phyloP scores from a whole-genome alignment of 2,113 vertebrate species.

The Toxostoma redivivum region DNA sequence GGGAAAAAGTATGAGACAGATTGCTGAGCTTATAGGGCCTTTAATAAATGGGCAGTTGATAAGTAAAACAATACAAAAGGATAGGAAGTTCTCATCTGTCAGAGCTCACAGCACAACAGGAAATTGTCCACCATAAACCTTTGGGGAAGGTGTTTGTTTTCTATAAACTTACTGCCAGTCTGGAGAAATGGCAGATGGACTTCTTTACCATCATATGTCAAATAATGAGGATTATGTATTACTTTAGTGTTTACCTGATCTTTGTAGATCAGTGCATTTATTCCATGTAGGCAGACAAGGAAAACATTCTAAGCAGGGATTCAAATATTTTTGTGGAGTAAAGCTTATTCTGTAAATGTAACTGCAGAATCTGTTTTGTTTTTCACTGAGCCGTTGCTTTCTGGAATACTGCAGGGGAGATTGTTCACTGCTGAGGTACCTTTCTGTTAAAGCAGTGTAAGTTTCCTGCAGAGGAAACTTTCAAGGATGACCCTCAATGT shows the following conservation, averaged over 20 bases:
- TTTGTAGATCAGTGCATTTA: neutral
- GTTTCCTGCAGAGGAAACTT: neutral
- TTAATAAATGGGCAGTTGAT: conserved; percentile 73
- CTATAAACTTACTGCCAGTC: conserved; percentile 7
- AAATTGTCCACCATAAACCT: conserved; percentile 67
- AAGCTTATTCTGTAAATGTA: neutral
- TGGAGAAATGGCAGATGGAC: conserved; percentile 41
- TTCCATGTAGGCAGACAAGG: neutral
- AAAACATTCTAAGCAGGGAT: neutral
- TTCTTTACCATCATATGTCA: neutral
- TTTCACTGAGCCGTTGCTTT: neutral
- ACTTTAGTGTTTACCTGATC: neutral
- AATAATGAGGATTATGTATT: neutral
- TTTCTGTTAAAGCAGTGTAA: neutral
- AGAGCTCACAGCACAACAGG: conserved; percentile 55
- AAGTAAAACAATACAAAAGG: conserved; percentile 71
- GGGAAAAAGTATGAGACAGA: conserved; percentile 22
- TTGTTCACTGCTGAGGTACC: neutral
- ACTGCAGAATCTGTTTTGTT: neutral
- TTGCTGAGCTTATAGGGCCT: conserved; percentile 42
- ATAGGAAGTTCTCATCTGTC: conserved; percentile 65
- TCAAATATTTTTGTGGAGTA: neutral
- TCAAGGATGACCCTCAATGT: neutral
- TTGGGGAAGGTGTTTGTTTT: conserved; percentile 46
- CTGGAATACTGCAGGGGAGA: neutral